These are phyloP conservation scores for Papilio machaon DNA, from an alignment of 1,140 invertebrate genomes.

Conservation along the genomic window DNA sequence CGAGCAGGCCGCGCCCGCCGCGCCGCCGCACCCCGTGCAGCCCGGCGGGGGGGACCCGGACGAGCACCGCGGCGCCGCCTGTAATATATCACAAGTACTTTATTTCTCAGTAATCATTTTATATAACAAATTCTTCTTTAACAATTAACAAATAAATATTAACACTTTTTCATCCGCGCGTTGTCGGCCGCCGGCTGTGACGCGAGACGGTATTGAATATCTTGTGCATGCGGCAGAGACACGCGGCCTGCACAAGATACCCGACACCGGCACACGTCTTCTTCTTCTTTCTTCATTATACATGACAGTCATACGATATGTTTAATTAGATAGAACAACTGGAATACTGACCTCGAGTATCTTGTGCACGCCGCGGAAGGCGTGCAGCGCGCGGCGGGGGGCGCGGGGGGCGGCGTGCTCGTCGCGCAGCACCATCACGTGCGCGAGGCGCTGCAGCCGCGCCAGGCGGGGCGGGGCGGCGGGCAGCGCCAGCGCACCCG, in stretches of 20 bases:
- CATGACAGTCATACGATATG: too few species aligned
- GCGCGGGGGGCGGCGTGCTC: conserved; percentile 82
- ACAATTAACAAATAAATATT: too few species aligned
- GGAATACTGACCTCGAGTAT: conserved; percentile 83
- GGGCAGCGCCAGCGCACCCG: conserved; percentile 52
- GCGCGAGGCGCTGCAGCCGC: conserved; percentile 84
- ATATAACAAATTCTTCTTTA: too few species aligned
- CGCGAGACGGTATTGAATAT: not conserved
- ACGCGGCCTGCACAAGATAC: not conserved
- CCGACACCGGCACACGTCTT: not conserved
- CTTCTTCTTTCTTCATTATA: not conserved
- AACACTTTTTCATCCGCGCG: too few species aligned
- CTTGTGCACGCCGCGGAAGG: conserved; percentile 87
- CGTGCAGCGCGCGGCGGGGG: conserved; percentile 57
- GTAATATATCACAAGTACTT: not conserved
- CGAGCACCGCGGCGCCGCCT: conserved; percentile 86
- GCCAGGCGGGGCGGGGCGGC: conserved; percentile 65
- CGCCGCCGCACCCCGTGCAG: conserved; percentile 32
- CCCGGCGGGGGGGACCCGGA: conserved; percentile 71
- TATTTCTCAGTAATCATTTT: too few species aligned
- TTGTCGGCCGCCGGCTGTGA: not conserved
- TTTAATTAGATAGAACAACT: too few species aligned
- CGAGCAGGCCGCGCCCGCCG: conserved; percentile 40
- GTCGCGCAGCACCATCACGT: conserved; percentile 90
- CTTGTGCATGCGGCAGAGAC: conserved; percentile 11